Evolutionary conservation across 1,140 invertebrate genomes (phyloP).

Genomic region (Eumaeus atala): DNA sequence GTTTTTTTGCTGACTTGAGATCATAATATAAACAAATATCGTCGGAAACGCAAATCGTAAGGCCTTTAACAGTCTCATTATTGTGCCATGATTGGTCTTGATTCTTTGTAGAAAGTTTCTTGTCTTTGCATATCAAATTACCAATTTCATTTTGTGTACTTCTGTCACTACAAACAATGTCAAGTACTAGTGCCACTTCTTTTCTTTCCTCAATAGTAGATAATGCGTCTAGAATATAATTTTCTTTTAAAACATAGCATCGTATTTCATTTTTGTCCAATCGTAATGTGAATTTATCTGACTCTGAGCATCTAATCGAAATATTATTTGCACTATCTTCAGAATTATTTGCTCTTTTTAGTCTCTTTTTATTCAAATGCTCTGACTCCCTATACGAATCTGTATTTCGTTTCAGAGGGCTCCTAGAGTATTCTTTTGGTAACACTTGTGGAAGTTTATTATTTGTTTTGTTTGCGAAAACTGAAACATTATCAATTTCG

Average conservation of each 20-base stretch:
- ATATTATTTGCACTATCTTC: not conserved
- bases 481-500: conserved; percentile 8
- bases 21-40: conserved; percentile 44
- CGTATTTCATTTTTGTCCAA: conserved; percentile 17
- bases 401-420: conserved; percentile 40
- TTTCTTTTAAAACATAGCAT: conserved; percentile 33
- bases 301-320: conserved; percentile 9
- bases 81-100: not conserved
- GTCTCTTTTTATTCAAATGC: conserved; percentile 33
- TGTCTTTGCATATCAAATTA: conserved; percentile 17
- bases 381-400: conserved; percentile 19
- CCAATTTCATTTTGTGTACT: conserved; percentile 40
- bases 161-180: conserved; percentile 24
- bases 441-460: conserved; percentile 32
- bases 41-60: conserved; percentile 36
- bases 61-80: conserved; percentile 30
- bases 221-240: conserved; percentile 37
- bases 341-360: not conserved
- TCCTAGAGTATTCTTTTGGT: conserved; percentile 31
- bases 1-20: conserved; percentile 30
- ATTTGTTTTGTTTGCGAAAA: conserved; percentile 29
- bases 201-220: conserved; percentile 28
- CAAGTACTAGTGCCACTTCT: conserved; percentile 37
- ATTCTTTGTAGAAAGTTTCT: not conserved
- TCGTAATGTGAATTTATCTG: conserved; percentile 13